Evolutionary conservation across 2,113 vertebrate genomes (phyloP).

Genomic region (Trachemys scripta): DNA sequence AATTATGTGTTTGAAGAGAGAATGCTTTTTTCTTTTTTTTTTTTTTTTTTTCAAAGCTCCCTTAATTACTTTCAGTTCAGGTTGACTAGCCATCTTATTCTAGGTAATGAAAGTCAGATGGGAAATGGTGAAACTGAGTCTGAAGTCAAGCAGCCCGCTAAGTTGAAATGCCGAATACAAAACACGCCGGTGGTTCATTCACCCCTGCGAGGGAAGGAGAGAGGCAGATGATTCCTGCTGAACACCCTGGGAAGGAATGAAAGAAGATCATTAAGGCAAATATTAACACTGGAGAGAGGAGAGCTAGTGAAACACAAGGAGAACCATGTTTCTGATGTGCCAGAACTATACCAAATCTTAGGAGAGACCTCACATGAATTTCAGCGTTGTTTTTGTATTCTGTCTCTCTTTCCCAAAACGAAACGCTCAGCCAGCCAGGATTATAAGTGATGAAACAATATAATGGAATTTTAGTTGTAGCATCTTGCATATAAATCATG

Average conservation of each 20-base stretch:
- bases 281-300: conserved; percentile 9
- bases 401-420: neutral
- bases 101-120: conserved; percentile 63
- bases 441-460: neutral
- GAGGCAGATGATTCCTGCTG: conserved; percentile 22
- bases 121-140: conserved; percentile 56
- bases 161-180: neutral
- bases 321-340: neutral
- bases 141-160: conserved; percentile 48
- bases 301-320: conserved; percentile 2
- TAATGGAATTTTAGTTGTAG: neutral
- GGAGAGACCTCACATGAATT: conserved; percentile 26
- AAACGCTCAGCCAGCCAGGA: neutral
- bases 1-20: conserved; percentile 37
- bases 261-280: conserved; percentile 59
- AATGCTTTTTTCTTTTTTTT: conserved; percentile 8
- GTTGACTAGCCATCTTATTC: conserved; percentile 62
- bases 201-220: conserved; percentile 26
- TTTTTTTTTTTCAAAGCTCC: neutral
- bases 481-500: neutral
- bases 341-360: conserved; percentile 18
- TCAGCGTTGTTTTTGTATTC: conserved; percentile 14
- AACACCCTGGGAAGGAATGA: conserved; percentile 41
- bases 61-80: conserved; percentile 69
- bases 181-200: conserved; percentile 48